Conservation (phyloP, 2,113 vertebrate genomes). For the Alexandromys fortis region DNA sequence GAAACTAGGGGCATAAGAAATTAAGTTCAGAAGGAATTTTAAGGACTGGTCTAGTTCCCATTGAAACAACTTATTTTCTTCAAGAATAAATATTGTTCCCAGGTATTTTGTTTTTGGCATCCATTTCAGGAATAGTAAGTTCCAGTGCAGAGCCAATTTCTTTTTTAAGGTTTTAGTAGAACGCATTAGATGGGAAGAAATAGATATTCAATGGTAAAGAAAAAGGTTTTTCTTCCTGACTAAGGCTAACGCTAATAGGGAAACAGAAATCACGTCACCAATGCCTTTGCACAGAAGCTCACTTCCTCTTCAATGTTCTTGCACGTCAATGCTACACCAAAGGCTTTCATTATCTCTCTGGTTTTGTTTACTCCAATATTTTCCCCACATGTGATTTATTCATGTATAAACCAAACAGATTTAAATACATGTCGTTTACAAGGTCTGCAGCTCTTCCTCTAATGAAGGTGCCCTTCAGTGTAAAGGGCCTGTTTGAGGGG, state of each 20-base stretch:
- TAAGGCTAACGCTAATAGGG: constrained; percentile 74
- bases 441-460: constrained; percentile 47
- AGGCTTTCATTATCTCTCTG: constrained; percentile 61
- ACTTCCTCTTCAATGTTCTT: constrained; percentile 61
- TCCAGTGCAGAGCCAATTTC: background rate
- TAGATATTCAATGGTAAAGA: constrained; percentile 58
- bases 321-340: constrained; percentile 55
- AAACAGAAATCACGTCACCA: constrained; percentile 68
- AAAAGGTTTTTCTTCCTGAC: constrained; percentile 68
- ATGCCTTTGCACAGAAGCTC: constrained; percentile 55
- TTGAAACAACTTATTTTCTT: constrained; percentile 66
- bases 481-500: background rate
- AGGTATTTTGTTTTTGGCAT: constrained; percentile 61
- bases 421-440: constrained; percentile 54
- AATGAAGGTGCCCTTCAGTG: constrained; percentile 49
- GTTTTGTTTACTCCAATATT: constrained; percentile 63
- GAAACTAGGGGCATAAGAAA: constrained; percentile 56
- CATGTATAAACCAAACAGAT: constrained; percentile 59
- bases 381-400: constrained; percentile 60
- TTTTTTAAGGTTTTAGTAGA: constrained; percentile 32
- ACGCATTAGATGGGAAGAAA: constrained; percentile 54
- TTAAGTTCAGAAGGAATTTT: constrained; percentile 52
- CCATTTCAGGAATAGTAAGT: constrained; percentile 64
- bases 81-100: constrained; percentile 60
- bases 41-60: background rate